Percentiles rank a stretch among this genome's conserved stretches.
Evolutionary conservation across 2,113 vertebrate genomes (phyloP).

Genomic region (Naja naja): DNA sequence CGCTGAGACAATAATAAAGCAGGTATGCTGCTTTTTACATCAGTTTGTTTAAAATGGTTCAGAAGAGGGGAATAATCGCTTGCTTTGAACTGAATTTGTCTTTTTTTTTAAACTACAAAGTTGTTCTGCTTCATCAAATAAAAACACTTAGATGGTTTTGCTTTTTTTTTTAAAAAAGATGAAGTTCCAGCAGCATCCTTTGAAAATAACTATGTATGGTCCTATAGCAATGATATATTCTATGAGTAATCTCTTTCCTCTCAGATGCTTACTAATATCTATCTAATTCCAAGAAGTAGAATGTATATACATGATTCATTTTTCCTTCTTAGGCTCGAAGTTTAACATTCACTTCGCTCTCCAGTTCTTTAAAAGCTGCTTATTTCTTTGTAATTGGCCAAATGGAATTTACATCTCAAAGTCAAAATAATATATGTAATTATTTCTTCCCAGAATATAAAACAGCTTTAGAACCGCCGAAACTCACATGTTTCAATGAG

Average conservation of each 20-base stretch:
- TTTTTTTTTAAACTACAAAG: conserved; percentile 13
- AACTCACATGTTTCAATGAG: neutral
- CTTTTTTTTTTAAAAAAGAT: neutral
- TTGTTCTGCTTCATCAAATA: conserved; percentile 7
- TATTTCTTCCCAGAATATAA: neutral
- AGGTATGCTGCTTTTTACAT: conserved; percentile 25
- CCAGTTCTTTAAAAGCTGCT: neutral
- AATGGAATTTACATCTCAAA: neutral
- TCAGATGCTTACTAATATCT: too few relatives aligned
- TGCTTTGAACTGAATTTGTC: neutral
- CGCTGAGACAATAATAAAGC: conserved; percentile 41
- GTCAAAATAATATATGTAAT: neutral
- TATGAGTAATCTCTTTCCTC: neutral
- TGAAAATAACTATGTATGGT: neutral
- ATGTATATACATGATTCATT: neutral
- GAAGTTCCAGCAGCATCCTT: neutral
- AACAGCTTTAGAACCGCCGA: neutral
- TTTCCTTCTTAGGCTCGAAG: neutral
- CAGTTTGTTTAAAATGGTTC: conserved; percentile 29
- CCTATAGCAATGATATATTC: neutral
- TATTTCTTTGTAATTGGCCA: neutral
- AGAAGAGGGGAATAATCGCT: neutral
- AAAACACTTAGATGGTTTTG: neutral
- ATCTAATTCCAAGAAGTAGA: neutral
- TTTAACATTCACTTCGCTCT: neutral